A percentile compares a stretch with the other conserved stretches of the same genome.
These are phyloP conservation scores for Pimpla rufipes DNA, from an alignment of 2,888 invertebrate species.

Conservation along the genomic window DNA sequence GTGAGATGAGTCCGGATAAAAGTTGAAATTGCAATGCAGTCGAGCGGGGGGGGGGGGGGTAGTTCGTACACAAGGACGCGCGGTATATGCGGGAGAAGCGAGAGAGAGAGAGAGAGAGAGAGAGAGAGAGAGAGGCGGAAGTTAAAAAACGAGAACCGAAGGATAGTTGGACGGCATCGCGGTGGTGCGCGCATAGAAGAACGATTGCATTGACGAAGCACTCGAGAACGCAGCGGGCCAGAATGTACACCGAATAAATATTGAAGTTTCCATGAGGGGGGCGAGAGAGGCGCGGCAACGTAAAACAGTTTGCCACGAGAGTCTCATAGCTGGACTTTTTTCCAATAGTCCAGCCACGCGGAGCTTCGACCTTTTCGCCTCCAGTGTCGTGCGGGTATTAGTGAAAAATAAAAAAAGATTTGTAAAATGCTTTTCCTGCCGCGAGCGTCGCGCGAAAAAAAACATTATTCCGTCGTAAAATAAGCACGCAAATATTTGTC, in stretches of 20 bases:
- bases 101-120: neutral
- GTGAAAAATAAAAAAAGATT: neutral
- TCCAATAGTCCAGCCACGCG: slow-evolving; percentile 1
- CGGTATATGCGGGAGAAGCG: neutral
- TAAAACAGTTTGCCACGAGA: slow-evolving; percentile 56
- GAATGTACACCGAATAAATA: slow-evolving; percentile 63
- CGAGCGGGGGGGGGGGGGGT: slow-evolving; percentile 17
- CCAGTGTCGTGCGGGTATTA: neutral
- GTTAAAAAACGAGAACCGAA: neutral
- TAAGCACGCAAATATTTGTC: neutral
- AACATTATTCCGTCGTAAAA: slow-evolving; percentile 1
- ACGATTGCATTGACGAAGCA: slow-evolving; percentile 62
- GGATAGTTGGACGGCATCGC: slow-evolving; percentile 45
- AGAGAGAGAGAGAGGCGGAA: neutral
- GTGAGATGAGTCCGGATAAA: slow-evolving; percentile 29
- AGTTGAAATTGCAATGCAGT: slow-evolving; percentile 49
- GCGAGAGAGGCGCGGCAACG: slow-evolving; percentile 24
- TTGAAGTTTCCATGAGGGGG: slow-evolving; percentile 54
- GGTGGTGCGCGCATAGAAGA: slow-evolving; percentile 26
- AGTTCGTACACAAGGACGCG: slow-evolving; percentile 2
- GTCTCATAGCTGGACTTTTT: slow-evolving; percentile 33
- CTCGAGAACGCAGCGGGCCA: slow-evolving; percentile 46
- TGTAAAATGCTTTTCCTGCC: neutral
- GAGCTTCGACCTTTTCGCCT: slow-evolving; percentile 31
- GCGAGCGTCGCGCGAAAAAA: neutral